phyloP scores from a whole-genome alignment of 1,140 invertebrate genomes.

The Cyrtorhinus lividipennis region DNA sequence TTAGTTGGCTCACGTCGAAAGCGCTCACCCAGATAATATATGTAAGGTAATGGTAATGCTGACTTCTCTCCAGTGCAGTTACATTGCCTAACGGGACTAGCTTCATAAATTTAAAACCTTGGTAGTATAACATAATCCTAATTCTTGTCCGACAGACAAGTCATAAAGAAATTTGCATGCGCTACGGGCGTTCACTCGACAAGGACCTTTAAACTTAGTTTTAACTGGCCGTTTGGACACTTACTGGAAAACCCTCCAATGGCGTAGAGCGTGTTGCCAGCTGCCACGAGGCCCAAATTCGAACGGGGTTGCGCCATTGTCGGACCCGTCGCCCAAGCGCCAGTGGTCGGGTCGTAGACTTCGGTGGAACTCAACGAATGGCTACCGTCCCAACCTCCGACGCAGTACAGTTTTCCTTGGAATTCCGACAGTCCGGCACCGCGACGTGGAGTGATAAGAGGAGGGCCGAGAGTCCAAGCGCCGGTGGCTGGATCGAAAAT shows the following conservation, averaged over 20 bases:
- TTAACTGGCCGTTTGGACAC: too few relatives aligned
- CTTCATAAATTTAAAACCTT: too few relatives aligned
- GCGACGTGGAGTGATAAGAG: conserved; percentile 47
- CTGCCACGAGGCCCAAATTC: conserved; percentile 54
- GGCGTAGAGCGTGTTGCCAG: conserved; percentile 54
- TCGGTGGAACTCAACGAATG: conserved; percentile 52
- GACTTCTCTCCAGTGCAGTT: too few relatives aligned
- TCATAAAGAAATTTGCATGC: too few relatives aligned
- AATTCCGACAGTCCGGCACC: conserved; percentile 50
- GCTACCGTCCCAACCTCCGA: conserved; percentile 57
- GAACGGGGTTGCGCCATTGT: conserved; percentile 48
- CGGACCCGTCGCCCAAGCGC: conserved; percentile 50
- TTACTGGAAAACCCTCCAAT: conserved; percentile 62
- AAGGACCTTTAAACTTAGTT: too few relatives aligned
- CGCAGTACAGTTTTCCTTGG: conserved; percentile 44
- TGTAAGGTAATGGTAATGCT: too few relatives aligned
- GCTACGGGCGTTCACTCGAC: too few relatives aligned
- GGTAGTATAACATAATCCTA: too few relatives aligned
- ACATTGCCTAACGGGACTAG: too few relatives aligned
- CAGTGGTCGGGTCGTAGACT: conserved; percentile 43
- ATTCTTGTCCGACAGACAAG: too few relatives aligned
- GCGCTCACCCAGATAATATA: too few relatives aligned
- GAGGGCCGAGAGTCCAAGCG: conserved; percentile 34
- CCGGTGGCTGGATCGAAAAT: conserved; percentile 46
- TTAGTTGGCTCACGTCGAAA: too few relatives aligned